phyloP scores from a whole-genome alignment of 2,797 vertebrate genomes.

The Artibeus jamaicensis region DNA sequence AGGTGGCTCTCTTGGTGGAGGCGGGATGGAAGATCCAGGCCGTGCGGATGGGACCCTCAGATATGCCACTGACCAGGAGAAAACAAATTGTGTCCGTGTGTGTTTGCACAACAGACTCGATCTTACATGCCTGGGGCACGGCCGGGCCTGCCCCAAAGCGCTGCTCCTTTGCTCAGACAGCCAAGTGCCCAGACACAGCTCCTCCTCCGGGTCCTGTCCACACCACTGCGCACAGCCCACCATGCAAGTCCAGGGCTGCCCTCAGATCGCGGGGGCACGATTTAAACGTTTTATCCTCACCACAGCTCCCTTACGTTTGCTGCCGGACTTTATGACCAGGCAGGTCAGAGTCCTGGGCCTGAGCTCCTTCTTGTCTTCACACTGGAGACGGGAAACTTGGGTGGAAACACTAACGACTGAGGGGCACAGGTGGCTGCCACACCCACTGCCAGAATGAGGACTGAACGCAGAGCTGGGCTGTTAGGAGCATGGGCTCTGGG shows the following conservation, averaged over 20 bases:
- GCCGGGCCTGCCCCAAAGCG: fast-evolving
- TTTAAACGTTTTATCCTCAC: not conserved
- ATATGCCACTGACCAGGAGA: not conserved
- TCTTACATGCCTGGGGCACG: not conserved
- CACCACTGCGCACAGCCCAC: not conserved
- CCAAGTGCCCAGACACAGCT: not conserved
- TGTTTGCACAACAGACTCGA: not conserved
- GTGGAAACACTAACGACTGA: not conserved
- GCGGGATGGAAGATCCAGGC: not conserved
- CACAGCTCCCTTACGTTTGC: fast-evolving
- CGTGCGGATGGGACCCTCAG: not conserved
- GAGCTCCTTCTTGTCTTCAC: not conserved
- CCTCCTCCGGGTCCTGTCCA: not conserved
- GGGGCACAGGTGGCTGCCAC: not conserved
- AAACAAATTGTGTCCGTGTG: not conserved
- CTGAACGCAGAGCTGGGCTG: too few species aligned
- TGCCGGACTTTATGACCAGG: not conserved
- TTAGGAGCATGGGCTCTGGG: not conserved
- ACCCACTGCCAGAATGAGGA: not conserved
- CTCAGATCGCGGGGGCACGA: not conserved
- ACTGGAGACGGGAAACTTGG: not conserved
- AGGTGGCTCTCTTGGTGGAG: not conserved
- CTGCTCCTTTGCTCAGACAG: fast-evolving
- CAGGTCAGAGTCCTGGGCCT: fast-evolving
- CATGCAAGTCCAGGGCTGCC: not conserved